phyloP scores from a whole-genome alignment of 2,113 vertebrate species.

The Chionodraco myersi region DNA sequence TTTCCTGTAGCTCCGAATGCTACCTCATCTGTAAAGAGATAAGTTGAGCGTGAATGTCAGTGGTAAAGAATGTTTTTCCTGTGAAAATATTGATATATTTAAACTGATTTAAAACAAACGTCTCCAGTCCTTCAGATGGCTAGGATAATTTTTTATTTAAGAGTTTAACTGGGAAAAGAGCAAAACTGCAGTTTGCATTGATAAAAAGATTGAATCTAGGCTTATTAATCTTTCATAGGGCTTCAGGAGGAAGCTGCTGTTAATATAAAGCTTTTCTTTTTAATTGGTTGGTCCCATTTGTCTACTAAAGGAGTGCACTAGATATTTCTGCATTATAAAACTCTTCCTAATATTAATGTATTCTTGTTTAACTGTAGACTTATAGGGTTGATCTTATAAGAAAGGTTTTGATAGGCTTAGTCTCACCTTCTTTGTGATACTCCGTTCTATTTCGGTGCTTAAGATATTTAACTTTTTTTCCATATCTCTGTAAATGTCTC shows the following conservation, averaged over 20 bases:
- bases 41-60: neutral
- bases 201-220: constrained; percentile 7
- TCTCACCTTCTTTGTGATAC: neutral
- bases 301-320: constrained; percentile 17
- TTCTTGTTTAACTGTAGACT: neutral
- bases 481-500: neutral
- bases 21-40: neutral
- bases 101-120: constrained; percentile 22
- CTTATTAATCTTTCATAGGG: constrained; percentile 40
- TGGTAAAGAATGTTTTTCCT: neutral
- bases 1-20: neutral
- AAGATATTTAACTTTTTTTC: neutral
- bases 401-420: neutral
- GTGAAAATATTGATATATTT: neutral
- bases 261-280: constrained; percentile 8
- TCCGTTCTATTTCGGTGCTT: neutral
- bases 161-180: constrained; percentile 24
- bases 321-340: constrained; percentile 6
- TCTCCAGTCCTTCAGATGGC: neutral
- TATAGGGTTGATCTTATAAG: neutral
- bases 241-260: constrained; percentile 3
- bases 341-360: neutral
- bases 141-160: constrained; percentile 5
- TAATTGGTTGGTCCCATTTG: constrained; percentile 2
- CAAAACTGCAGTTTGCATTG: constrained; percentile 17